phyloP scores from a whole-genome alignment of 2,113 vertebrate species.

The Etheostoma cragini region DNA sequence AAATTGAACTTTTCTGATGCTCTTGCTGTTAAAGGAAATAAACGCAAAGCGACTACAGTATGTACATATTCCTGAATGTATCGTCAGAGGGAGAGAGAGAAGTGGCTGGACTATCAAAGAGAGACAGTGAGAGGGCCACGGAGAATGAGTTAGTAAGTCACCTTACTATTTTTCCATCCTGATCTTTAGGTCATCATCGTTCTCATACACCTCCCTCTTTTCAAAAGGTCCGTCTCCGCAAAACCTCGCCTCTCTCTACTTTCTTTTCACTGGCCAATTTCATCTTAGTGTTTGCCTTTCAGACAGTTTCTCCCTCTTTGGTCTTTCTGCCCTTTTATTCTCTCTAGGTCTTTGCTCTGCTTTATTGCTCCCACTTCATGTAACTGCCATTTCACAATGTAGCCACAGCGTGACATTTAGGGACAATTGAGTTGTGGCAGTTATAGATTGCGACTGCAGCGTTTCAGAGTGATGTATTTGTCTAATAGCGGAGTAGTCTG shows the following conservation, averaged over 20 bases:
- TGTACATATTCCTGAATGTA: neutral
- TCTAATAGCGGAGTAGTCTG: constrained; percentile 36
- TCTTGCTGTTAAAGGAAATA: neutral
- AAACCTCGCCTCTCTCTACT: constrained; percentile 26
- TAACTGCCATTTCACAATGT: constrained; percentile 52
- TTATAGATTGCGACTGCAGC: constrained; percentile 60
- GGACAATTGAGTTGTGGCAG: constrained; percentile 64
- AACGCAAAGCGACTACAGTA: neutral
- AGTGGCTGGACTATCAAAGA: constrained; percentile 12
- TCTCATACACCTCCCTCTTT: constrained; percentile 49
- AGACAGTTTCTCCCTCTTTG: constrained; percentile 45
- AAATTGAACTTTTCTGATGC: neutral
- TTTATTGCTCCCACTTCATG: constrained; percentile 57
- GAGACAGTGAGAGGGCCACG: neutral
- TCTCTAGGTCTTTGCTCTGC: constrained; percentile 39
- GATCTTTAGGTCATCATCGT: constrained; percentile 37
- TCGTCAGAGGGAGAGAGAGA: neutral
- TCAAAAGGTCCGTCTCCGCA: constrained; percentile 48
- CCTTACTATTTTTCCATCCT: constrained; percentile 38
- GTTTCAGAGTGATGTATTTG: constrained; percentile 56
- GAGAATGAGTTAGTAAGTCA: constrained; percentile 11
- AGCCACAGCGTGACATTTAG: constrained; percentile 72
- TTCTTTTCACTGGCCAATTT: constrained; percentile 54
- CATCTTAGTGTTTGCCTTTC: constrained; percentile 45
- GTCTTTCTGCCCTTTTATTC: constrained; percentile 66